Evolutionary conservation across 2,888 invertebrate species (phyloP).

Genomic region (Anthrax anthrax): DNA sequence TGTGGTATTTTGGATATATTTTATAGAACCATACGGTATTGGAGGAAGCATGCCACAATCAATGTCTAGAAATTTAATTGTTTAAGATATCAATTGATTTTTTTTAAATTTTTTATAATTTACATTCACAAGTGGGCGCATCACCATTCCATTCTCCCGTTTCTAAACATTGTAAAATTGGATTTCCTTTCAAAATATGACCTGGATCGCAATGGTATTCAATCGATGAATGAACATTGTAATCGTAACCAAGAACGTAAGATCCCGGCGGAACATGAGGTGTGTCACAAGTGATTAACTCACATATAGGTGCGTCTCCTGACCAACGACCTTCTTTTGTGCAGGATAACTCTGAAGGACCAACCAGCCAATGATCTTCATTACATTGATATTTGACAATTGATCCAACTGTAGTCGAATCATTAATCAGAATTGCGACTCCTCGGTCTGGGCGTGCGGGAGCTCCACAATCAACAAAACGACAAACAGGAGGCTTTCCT

Average conservation of each 20-base stretch:
- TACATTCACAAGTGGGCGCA: slow-evolving; percentile 74
- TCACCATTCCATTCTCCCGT: slow-evolving; percentile 75
- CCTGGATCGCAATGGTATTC: slow-evolving; percentile 81
- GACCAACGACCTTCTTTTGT: slow-evolving; percentile 79
- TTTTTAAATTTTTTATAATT: slow-evolving; percentile 24
- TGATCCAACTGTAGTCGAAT: slow-evolving; percentile 69
- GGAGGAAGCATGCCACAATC: slow-evolving; percentile 78
- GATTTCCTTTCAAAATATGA: slow-evolving; percentile 59
- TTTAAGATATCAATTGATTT: background rate
- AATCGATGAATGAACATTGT: slow-evolving; percentile 75
- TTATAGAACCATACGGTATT: slow-evolving; percentile 59
- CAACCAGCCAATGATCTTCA: slow-evolving; percentile 70
- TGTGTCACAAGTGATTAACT: slow-evolving; percentile 72
- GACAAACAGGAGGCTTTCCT: slow-evolving; percentile 62
- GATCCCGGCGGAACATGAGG: slow-evolving; percentile 76
- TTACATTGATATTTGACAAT: slow-evolving; percentile 66
- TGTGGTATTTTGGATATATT: slow-evolving; percentile 63
- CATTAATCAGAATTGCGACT: slow-evolving; percentile 53
- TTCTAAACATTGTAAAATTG: slow-evolving; percentile 52
- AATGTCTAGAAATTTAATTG: slow-evolving; percentile 44
- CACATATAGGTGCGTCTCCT: slow-evolving; percentile 70
- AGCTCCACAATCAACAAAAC: slow-evolving; percentile 75
- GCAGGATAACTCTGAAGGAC: slow-evolving; percentile 53
- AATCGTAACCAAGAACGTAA: slow-evolving; percentile 77
- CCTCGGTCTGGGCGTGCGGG: slow-evolving; percentile 69